Base-by-base conservation (phyloP, 1,140 invertebrate species). In the Paralvinella palmiformis region DNA sequence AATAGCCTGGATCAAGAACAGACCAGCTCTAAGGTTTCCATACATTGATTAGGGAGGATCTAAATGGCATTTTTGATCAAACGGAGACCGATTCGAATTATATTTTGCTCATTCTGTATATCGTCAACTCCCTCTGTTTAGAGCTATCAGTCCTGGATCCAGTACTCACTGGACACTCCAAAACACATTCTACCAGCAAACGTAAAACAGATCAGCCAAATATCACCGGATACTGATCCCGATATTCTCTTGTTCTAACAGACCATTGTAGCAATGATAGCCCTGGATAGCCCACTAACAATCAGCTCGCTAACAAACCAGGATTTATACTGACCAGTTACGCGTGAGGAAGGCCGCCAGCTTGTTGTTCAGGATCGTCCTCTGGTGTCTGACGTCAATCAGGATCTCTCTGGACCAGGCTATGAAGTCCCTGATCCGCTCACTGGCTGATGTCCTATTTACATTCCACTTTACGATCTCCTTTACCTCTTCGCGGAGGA, bases 401-500 rank as follows among this genome's bases (percentile, higher is more conserved):
- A 59, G 17, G 7, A 59, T 59, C 4, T 31, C 31, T 10, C 22
- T 41, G 15, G 58, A 59, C 58, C 58, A 59, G 15, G 15, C 36
- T 20, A 59, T 35, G 17, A 59, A 37, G 22, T 59, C 58, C 32
- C 58, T 36, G 32, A 59, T 37, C 32, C 41, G 35, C 7, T 41
- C 41, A 29, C 32, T 59, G 6, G 58, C 32, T 41, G 58, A 59
- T 41, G 58, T 36, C 17, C 58, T n/a, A 32, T 59, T 35, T 3
- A 59, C 58, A 37, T 36, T 31, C 32, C 36, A 59, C 13, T 37
- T 59, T 15, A 59, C 20, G 15, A 22, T 36, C 20, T 41, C 36
- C 22, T 37, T 41, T 4, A 59, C 36, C 20, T 59, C 58, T 44
- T 59, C 58, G 22, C 58, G 17, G 15, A 59, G n/a, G 22, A 59